These are phyloP conservation scores for Cephus pulcher DNA, from an alignment of 2,888 invertebrate species.

Conservation along the genomic window DNA sequence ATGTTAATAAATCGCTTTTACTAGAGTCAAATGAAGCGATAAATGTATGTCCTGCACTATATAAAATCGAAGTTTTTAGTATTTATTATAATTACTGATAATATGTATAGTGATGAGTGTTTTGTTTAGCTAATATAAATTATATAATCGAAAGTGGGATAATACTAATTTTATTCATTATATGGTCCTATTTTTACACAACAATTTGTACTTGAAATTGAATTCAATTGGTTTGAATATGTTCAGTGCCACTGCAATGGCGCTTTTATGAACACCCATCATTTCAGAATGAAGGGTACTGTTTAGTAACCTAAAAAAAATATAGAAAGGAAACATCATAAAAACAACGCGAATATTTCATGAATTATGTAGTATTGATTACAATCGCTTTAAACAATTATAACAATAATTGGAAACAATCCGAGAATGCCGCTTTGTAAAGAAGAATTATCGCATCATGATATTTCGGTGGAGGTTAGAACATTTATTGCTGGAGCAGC, in stretches of 20 bases:
- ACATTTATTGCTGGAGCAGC: conserved; percentile 76
- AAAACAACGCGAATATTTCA: not conserved
- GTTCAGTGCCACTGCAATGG: not conserved
- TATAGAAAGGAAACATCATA: not conserved
- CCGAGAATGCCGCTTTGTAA: conserved; percentile 30
- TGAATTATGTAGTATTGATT: not conserved
- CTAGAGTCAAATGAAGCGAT: not conserved
- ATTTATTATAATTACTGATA: not conserved
- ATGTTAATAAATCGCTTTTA: not conserved
- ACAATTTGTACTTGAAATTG: not conserved
- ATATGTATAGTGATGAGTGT: not conserved
- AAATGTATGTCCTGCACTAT: not conserved
- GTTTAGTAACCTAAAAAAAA: not conserved
- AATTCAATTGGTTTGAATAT: not conserved
- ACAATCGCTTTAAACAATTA: not conserved
- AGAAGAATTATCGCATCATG: conserved; percentile 50
- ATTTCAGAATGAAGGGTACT: not conserved
- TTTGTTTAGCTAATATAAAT: not conserved
- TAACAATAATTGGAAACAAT: not conserved
- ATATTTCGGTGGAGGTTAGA: conserved; percentile 71
- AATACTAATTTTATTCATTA: not conserved
- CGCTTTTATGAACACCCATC: not conserved
- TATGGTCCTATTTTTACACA: not conserved
- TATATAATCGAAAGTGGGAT: not conserved
- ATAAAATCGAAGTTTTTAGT: not conserved